Conservation (phyloP, 1,140 invertebrate species). For the Palaemon carinicauda region DNA sequence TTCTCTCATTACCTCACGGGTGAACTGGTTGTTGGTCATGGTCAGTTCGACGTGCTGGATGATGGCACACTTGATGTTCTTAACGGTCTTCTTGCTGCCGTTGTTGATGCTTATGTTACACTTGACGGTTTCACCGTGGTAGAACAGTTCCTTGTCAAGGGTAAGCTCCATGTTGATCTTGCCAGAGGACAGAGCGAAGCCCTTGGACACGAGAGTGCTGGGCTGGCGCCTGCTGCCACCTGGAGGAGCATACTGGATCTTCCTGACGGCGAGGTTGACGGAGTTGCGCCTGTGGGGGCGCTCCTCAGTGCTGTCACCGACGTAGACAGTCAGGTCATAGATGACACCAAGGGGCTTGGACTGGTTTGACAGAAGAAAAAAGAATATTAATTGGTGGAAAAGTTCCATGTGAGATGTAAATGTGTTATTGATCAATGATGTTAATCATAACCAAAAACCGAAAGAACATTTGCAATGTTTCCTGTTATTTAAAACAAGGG, state of each 20-base stretch:
- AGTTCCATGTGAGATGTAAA: too few species aligned
- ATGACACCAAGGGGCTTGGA: constrained; percentile 91
- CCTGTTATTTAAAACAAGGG: too few species aligned
- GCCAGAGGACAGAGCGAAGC: constrained; percentile 81
- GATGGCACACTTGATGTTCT: constrained; percentile 83
- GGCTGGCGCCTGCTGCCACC: constrained; percentile 78
- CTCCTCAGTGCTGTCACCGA: constrained; percentile 83
- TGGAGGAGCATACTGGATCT: constrained; percentile 78
- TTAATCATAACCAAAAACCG: too few species aligned
- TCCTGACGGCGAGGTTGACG: constrained; percentile 65
- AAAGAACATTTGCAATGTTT: too few species aligned
- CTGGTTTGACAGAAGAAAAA: constrained; percentile 62
- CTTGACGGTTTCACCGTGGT: constrained; percentile 90
- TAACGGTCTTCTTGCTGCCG: constrained; percentile 86
- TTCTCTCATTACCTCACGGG: constrained; percentile 70
- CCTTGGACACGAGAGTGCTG: constrained; percentile 87
- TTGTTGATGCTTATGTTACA: constrained; percentile 85
- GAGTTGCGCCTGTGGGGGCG: constrained; percentile 87
- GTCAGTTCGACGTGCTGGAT: constrained; percentile 92
- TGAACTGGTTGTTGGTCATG: constrained; percentile 91
- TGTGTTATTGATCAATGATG: too few species aligned
- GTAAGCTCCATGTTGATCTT: constrained; percentile 93
- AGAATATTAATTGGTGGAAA: too few species aligned
- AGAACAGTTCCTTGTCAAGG: constrained; percentile 94
- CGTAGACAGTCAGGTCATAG: constrained; percentile 84